A percentile compares a stretch with the other conserved stretches of the same genome.
Conservation (phyloP, 2,888 invertebrate genomes). For the Cephus nigrinus region DNA sequence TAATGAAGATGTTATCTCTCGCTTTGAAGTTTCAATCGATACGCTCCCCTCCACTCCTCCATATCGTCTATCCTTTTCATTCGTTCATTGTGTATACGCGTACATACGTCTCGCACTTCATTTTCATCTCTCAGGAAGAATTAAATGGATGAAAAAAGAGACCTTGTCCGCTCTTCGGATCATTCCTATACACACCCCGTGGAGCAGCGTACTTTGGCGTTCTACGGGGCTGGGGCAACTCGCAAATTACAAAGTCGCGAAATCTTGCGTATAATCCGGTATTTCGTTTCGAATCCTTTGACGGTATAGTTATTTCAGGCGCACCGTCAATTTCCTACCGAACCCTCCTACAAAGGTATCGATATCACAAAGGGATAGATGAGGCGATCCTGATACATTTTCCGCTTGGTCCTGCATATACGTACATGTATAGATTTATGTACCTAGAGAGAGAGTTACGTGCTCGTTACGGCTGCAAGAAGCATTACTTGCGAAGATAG, state of each 20-base stretch:
- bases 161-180: neutral
- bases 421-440: too few relatives aligned
- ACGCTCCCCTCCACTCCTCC: neutral
- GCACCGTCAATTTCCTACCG: neutral
- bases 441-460: neutral
- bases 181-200: neutral
- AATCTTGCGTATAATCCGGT: neutral
- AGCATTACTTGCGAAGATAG: neutral
- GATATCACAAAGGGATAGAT: neutral
- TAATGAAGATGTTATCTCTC: neutral
- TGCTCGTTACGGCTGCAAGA: neutral
- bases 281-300: neutral
- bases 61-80: neutral
- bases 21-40: neutral
- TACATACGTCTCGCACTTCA: neutral
- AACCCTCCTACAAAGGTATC: neutral
- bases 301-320: neutral
- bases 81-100: neutral
- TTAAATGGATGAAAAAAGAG: neutral
- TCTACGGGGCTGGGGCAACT: neutral
- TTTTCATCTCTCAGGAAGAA: neutral
- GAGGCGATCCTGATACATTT: neutral
- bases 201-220: neutral
- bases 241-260: neutral
- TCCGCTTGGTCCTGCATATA: neutral